Percentiles rank a stretch among this genome's conserved stretches.
Conservation (phyloP, 2,797 vertebrate genomes). For the Staurois parvus region DNA sequence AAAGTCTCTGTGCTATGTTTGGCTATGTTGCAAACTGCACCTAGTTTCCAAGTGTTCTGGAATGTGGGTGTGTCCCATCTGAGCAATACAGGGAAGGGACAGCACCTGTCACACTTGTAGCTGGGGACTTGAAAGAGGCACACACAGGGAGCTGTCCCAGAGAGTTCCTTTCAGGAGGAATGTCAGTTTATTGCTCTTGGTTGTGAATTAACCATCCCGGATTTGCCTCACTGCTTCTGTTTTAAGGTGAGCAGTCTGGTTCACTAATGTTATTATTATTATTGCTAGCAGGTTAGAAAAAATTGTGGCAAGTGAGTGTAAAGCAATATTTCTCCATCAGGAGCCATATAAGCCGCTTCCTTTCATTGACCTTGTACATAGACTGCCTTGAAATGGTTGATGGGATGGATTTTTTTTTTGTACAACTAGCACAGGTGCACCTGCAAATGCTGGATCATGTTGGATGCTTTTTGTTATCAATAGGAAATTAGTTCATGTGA, state of each 20-base stretch:
- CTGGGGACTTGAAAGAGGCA: conserved; percentile 26
- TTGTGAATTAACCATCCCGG: conserved; percentile 55
- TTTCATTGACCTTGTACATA: neutral
- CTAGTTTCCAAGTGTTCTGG: conserved; percentile 38
- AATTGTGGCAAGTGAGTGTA: neutral
- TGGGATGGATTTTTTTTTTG: neutral
- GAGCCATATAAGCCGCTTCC: neutral
- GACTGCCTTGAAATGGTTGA: neutral
- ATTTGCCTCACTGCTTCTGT: conserved; percentile 26
- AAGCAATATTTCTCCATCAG: neutral
- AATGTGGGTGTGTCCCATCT: conserved; percentile 57
- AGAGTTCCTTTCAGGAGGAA: conserved; percentile 21
- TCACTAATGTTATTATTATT: neutral
- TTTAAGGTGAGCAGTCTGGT: conserved; percentile 34
- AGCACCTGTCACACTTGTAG: conserved; percentile 52
- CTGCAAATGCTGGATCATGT: neutral
- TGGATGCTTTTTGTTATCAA: neutral
- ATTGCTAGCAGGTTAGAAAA: neutral
- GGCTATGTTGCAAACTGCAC: conserved; percentile 47
- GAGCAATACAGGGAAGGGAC: conserved; percentile 25
- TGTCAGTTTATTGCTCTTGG: conserved; percentile 27
- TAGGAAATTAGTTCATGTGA: neutral
- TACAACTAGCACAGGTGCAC: neutral
- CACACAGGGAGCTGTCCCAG: conserved; percentile 15
- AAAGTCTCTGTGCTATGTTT: conserved; percentile 16